Percentiles rank a stretch among this genome's conserved stretches.
Conservation (phyloP, 2,797 vertebrate species). For the Brachymystax lenok region DNA sequence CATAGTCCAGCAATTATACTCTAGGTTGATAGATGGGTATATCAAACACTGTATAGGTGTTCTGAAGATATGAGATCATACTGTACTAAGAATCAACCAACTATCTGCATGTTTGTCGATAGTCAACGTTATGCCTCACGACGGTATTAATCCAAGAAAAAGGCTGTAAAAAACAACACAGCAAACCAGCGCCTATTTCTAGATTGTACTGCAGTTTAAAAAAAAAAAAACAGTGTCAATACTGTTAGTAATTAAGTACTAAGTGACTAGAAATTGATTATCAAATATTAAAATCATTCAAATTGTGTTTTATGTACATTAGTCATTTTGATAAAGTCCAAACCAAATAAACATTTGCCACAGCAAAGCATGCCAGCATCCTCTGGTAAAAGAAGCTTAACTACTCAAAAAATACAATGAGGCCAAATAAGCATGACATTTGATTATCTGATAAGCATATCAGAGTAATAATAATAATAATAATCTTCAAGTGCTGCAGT, state of each 20-base stretch:
- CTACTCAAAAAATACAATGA: constrained; percentile 41
- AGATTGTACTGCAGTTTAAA: constrained; percentile 85
- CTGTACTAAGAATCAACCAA: constrained; percentile 67
- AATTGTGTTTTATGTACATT: constrained; percentile 78
- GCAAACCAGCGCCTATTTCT: constrained; percentile 81
- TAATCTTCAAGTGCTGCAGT: constrained; percentile 93
- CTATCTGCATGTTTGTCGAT: constrained; percentile 74
- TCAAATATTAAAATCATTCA: constrained; percentile 87
- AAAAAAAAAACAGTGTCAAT: constrained; percentile 75
- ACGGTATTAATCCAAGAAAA: constrained; percentile 74
- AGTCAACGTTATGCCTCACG: constrained; percentile 84
- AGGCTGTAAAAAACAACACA: constrained; percentile 73
- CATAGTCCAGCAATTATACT: constrained; percentile 83
- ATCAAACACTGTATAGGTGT: constrained; percentile 85
- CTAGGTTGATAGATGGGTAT: constrained; percentile 64
- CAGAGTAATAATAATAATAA: constrained; percentile 17
- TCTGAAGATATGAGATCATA: constrained; percentile 82
- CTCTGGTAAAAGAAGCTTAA: not conserved
- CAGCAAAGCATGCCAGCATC: constrained; percentile 67
- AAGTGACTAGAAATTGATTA: constrained; percentile 88
- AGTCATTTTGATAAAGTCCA: constrained; percentile 75
- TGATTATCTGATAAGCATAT: constrained; percentile 41
- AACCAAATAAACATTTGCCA: constrained; percentile 78
- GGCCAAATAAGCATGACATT: constrained; percentile 35
- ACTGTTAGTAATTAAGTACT: constrained; percentile 86